These are phyloP conservation scores for Pedionomus torquatus DNA, from an alignment of 2,113 vertebrate species.

Conservation along the genomic window DNA sequence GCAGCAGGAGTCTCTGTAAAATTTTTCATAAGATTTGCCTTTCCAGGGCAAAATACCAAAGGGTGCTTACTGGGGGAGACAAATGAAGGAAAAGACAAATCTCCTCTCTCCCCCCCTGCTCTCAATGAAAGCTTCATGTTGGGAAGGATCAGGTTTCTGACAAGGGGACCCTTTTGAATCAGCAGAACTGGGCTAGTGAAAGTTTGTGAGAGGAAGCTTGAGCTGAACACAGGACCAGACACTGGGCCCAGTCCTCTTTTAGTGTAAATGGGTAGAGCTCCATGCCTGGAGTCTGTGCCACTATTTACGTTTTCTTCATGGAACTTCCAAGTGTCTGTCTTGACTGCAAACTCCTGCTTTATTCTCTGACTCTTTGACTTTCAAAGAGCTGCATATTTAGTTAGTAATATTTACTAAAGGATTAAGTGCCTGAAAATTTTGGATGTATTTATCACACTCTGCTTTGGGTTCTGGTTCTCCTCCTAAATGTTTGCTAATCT, in stretches of 20 bases:
- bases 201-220: background rate
- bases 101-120: background rate
- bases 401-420: background rate
- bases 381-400: background rate
- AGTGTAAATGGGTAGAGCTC: background rate
- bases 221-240: background rate
- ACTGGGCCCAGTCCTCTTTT: background rate
- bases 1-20: background rate
- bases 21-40: background rate
- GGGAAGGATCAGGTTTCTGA: background rate
- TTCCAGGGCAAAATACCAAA: background rate
- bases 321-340: background rate
- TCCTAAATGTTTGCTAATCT: background rate
- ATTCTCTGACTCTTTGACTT: background rate
- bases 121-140: background rate
- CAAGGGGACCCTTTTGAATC: background rate
- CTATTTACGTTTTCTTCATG: background rate
- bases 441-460: background rate
- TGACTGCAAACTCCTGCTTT: background rate
- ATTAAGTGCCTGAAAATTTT: background rate
- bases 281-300: background rate
- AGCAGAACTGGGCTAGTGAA: background rate
- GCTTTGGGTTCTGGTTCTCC: background rate
- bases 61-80: background rate
- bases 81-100: background rate